Evolutionary conservation across 1,140 invertebrate species (phyloP).

Genomic region (Ladona fulva): DNA sequence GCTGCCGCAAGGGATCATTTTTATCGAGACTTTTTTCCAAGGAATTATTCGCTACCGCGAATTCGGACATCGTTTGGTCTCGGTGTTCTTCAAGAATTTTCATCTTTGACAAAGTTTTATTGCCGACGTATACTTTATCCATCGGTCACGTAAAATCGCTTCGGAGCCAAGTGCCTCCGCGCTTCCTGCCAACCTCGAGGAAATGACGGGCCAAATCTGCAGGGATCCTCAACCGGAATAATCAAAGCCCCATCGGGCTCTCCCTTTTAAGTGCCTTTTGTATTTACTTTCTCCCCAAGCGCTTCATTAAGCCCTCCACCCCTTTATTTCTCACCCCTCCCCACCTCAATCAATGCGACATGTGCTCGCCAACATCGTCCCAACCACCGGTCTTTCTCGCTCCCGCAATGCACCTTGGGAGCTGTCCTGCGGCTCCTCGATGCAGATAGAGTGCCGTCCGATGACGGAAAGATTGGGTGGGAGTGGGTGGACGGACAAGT

Average conservation of each 20-base stretch:
- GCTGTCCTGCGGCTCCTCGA: background rate
- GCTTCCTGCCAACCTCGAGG: background rate
- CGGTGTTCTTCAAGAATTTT: too few species aligned
- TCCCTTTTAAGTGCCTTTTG: background rate
- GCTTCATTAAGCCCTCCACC: background rate
- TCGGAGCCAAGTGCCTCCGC: background rate
- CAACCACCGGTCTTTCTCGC: background rate
- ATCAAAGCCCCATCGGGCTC: background rate
- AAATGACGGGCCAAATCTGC: background rate
- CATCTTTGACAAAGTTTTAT: too few species aligned
- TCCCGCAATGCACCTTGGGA: background rate
- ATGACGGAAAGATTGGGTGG: background rate
- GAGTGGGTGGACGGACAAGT: background rate
- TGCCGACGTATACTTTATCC: too few species aligned
- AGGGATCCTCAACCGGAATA: background rate
- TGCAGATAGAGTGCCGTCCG: background rate
- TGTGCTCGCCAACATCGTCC: background rate
- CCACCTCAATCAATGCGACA: constrained; percentile 3
- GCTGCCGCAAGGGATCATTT: too few species aligned
- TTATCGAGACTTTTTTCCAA: too few species aligned
- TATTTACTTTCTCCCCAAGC: background rate
- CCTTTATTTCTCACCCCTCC: background rate
- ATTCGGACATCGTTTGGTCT: too few species aligned
- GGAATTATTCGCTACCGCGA: too few species aligned
- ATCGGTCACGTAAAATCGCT: background rate